Evolutionary conservation across 2,113 vertebrate genomes (phyloP).

Genomic region (Myotis brandtii): DNA sequence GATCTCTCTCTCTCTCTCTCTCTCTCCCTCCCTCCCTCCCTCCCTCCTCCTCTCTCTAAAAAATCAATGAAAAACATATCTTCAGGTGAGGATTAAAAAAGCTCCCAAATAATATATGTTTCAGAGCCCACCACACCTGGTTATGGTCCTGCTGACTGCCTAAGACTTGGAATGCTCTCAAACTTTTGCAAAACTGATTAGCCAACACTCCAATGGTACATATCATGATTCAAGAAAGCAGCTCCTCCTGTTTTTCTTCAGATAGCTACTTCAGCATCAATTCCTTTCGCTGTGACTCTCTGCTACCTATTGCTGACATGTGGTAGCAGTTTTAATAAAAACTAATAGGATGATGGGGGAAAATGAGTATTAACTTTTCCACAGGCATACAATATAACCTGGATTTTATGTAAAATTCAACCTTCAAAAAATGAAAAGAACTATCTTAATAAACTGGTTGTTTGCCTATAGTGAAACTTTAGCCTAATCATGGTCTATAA

Average conservation of each 20-base stretch:
- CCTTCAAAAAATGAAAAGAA: slow-evolving; percentile 65
- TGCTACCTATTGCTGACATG: slow-evolving; percentile 53
- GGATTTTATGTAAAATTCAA: slow-evolving; percentile 77
- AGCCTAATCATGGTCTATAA: not conserved
- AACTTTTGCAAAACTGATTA: not conserved
- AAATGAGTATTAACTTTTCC: slow-evolving; percentile 75
- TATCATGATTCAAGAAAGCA: not conserved
- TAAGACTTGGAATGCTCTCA: not conserved
- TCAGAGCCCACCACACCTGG: not conserved
- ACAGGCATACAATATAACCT: slow-evolving; percentile 62
- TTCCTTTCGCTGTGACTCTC: slow-evolving; percentile 31
- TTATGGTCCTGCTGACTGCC: not conserved
- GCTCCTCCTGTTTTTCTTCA: not conserved
- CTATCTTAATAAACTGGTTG: slow-evolving; percentile 50
- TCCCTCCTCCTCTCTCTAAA: not conserved
- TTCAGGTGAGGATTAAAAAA: not conserved
- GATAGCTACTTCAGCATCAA: not conserved
- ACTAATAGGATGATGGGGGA: slow-evolving; percentile 59
- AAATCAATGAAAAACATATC: not conserved
- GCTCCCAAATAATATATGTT: not conserved
- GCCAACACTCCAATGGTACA: not conserved
- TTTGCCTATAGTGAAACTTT: slow-evolving; percentile 33
- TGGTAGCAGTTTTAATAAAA: slow-evolving; percentile 73
- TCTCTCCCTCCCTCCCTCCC: too few species aligned
- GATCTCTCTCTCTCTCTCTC: not conserved